These are phyloP conservation scores for Acleris laterana DNA, from an alignment of 2,888 invertebrate genomes.

Conservation along the genomic window DNA sequence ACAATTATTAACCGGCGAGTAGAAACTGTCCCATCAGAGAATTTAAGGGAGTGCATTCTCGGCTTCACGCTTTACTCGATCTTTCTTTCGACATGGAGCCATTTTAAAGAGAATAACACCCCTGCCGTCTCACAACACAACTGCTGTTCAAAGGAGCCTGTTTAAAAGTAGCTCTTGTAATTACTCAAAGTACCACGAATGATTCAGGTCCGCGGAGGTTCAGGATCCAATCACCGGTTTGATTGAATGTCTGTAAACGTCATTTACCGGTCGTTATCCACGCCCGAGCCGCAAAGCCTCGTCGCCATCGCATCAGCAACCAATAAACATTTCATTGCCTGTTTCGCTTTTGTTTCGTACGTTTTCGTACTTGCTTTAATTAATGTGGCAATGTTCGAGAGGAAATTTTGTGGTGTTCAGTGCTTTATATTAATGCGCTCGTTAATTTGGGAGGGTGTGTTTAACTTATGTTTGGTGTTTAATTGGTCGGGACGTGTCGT, in stretches of 20 bases:
- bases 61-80: too few species aligned
- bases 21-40: too few species aligned
- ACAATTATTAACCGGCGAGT: too few species aligned
- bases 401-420: not conserved
- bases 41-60: too few species aligned
- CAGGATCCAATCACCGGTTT: constrained; percentile 63
- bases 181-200: too few species aligned
- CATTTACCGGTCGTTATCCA: constrained; percentile 74
- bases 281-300: constrained; percentile 60
- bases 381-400: constrained; percentile 11
- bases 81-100: too few species aligned
- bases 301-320: constrained; percentile 49
- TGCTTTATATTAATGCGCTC: not conserved
- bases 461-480: not conserved
- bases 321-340: constrained; percentile 66
- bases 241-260: constrained; percentile 71
- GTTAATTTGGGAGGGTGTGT: not conserved
- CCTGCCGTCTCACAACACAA: too few species aligned
- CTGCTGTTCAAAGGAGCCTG: too few species aligned
- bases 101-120: too few species aligned
- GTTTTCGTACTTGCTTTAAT: constrained; percentile 11
- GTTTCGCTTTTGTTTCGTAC: constrained; percentile 43
- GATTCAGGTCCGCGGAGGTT: constrained; percentile 41
- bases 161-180: too few species aligned
- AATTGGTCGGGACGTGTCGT: too few species aligned